Evolutionary conservation across 2,797 vertebrate species (phyloP).

Genomic region (Peromyscus melanophrys): DNA sequence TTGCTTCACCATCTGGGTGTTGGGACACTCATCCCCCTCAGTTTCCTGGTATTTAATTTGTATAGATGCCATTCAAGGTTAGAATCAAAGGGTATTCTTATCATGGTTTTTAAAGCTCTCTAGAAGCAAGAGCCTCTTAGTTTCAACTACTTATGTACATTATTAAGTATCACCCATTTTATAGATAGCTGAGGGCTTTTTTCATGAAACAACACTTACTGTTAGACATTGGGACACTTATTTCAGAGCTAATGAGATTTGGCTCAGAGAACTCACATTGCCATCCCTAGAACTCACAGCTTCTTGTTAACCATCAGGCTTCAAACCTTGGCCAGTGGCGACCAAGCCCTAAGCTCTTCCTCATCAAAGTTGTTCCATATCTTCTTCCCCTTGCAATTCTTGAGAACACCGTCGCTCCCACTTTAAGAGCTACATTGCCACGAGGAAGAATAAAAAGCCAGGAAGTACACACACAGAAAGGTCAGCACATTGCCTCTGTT

Average conservation of each 20-base stretch:
- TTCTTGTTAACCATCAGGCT: conserved; percentile 38
- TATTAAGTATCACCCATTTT: conserved; percentile 1
- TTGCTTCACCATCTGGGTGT: not conserved
- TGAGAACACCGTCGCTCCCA: not conserved
- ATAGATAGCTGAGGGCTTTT: not conserved
- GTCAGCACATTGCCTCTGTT: conserved; percentile 33
- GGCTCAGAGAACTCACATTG: conserved; percentile 36
- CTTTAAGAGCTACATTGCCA: conserved; percentile 59
- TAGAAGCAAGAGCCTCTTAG: conserved; percentile 22
- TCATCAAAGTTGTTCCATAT: not conserved
- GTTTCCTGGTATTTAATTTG: conserved; percentile 30
- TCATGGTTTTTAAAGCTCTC: not conserved
- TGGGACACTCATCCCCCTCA: not conserved
- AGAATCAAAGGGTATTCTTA: conserved; percentile 20
- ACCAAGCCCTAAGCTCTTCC: not conserved
- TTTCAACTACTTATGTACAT: not conserved
- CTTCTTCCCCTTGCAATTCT: conserved; percentile 14
- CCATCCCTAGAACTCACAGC: conserved; percentile 39
- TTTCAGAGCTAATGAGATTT: conserved; percentile 24
- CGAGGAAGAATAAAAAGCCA: conserved; percentile 47
- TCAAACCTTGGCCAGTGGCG: not conserved
- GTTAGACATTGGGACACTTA: not conserved
- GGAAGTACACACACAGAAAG: conserved; percentile 46
- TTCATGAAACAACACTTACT: not conserved
- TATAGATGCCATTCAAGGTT: conserved; percentile 2